A percentile compares a stretch with the other conserved stretches of the same genome.
phyloP scores from a whole-genome alignment of 2,888 invertebrate species.

The Lasioglossum villosulum region DNA sequence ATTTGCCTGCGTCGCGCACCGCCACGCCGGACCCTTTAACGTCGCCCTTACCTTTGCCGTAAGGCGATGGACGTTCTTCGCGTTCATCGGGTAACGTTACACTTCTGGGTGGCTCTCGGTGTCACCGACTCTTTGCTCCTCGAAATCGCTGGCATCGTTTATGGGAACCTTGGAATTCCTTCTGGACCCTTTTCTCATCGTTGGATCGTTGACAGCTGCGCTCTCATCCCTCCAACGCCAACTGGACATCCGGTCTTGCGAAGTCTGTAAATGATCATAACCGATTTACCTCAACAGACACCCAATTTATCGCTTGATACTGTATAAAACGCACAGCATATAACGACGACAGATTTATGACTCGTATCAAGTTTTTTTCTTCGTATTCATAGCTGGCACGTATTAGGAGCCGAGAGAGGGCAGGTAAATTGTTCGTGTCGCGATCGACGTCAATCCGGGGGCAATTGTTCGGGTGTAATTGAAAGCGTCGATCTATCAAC shows the following conservation, averaged over 20 bases:
- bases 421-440: constrained; percentile 4
- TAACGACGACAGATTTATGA: background rate
- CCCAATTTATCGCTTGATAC: background rate
- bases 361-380: background rate
- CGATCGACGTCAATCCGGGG: constrained; percentile 16
- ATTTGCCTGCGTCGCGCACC: constrained; percentile 41
- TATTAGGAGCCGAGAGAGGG: background rate
- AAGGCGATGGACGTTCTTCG: constrained; percentile 54
- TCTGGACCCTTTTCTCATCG: background rate
- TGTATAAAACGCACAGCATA: background rate
- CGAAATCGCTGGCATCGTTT: constrained; percentile 35
- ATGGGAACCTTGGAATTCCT: constrained; percentile 16
- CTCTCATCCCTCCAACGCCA: background rate
- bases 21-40: constrained; percentile 26
- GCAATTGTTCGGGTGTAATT: constrained; percentile 45
- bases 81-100: constrained; percentile 72
- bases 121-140: constrained; percentile 45
- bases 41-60: background rate
- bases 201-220: background rate
- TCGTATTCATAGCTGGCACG: background rate
- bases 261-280: background rate
- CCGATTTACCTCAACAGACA: background rate
- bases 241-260: background rate
- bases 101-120: constrained; percentile 75
- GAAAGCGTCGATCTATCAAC: constrained; percentile 68